These are phyloP conservation scores for Rhagium mordax DNA, from an alignment of 2,888 invertebrate genomes.

Conservation along the genomic window DNA sequence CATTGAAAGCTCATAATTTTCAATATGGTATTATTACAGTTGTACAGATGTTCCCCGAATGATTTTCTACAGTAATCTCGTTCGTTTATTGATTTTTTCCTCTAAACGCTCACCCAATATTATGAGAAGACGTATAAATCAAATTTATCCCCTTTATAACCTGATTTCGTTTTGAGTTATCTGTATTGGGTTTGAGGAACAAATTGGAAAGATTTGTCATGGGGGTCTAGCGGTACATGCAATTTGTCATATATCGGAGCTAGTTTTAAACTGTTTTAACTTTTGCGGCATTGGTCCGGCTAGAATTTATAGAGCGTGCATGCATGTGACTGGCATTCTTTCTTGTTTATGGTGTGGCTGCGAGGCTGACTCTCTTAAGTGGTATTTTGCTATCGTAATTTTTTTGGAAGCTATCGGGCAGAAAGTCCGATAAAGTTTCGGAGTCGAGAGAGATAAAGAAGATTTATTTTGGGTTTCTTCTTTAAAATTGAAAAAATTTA, in stretches of 20 bases:
- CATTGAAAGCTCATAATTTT: background rate
- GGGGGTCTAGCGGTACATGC: constrained; percentile 13
- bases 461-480: too few species aligned
- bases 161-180: constrained; percentile 32
- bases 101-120: constrained; percentile 18
- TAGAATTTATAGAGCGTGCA: background rate
- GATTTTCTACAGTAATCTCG: constrained; percentile 4
- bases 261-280: constrained; percentile 35
- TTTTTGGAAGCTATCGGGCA: too few species aligned
- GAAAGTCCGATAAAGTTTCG: too few species aligned
- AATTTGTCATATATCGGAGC: constrained; percentile 37
- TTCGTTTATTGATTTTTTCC: constrained; percentile 18
- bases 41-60: constrained; percentile 19
- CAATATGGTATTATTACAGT: constrained; percentile 12
- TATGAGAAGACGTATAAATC: constrained; percentile 18
- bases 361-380: background rate
- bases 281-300: constrained; percentile 5
- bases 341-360: background rate
- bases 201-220: constrained; percentile 41
- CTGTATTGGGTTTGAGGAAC: constrained; percentile 36
- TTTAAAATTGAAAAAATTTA: too few species aligned
- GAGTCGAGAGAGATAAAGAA: too few species aligned
- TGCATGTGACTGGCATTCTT: background rate
- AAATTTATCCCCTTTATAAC: constrained; percentile 29
- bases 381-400: too few species aligned